These are phyloP conservation scores for Sphenodon punctatus DNA, from an alignment of 2,797 vertebrate species.

Conservation along the genomic window DNA sequence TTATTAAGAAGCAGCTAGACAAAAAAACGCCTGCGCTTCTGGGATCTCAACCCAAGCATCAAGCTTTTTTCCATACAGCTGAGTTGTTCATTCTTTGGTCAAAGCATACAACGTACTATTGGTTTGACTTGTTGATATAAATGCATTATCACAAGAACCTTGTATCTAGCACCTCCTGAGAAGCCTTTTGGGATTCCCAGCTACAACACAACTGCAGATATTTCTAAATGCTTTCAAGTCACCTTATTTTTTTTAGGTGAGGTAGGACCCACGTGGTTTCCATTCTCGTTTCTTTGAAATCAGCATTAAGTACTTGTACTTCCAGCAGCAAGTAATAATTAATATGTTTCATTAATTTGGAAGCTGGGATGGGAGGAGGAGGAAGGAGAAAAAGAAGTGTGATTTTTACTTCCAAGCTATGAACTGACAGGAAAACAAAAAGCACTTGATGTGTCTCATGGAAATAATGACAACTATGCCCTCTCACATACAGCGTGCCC, in stretches of 20 bases:
- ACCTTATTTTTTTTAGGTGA: neutral
- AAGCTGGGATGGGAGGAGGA: too few species aligned
- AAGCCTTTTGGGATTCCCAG: neutral
- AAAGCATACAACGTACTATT: neutral
- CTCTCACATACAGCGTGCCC: neutral
- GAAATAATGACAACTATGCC: neutral
- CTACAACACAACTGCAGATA: neutral
- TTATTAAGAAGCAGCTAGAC: neutral
- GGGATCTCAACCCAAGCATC: neutral
- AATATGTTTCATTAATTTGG: neutral
- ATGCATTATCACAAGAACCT: neutral
- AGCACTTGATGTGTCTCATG: neutral
- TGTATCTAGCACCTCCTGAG: neutral
- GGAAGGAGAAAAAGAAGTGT: conserved; percentile 1
- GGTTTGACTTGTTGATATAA: neutral
- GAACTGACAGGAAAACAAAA: neutral
- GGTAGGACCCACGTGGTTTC: neutral
- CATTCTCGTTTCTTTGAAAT: neutral
- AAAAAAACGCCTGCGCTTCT: neutral
- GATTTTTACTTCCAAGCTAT: neutral
- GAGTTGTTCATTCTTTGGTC: neutral
- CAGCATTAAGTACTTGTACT: neutral
- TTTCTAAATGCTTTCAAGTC: neutral
- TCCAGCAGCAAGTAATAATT: neutral
- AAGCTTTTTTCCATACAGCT: neutral